phyloP scores from a whole-genome alignment of 2,113 vertebrate species.

The Pelusios castaneus region DNA sequence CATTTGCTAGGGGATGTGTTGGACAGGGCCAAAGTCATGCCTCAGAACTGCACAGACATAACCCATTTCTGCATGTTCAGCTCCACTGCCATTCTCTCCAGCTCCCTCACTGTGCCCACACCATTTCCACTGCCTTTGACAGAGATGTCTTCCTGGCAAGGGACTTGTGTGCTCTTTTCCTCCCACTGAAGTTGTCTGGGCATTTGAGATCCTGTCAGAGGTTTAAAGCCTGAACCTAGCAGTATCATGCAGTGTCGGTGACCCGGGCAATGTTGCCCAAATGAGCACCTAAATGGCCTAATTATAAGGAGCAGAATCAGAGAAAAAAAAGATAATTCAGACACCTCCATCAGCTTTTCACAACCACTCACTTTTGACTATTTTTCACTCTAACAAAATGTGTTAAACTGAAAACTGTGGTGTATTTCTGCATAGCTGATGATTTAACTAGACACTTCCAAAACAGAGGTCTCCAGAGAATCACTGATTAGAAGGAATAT shows the following conservation, averaged over 20 bases:
- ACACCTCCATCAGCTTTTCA: not conserved
- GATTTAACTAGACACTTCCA: not conserved
- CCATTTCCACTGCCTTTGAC: not conserved
- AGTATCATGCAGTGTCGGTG: not conserved
- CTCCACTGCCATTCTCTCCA: not conserved
- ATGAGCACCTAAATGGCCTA: not conserved
- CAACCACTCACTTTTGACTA: not conserved
- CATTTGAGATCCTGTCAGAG: not conserved
- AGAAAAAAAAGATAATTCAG: not conserved
- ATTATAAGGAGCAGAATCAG: not conserved
- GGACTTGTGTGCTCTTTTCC: not conserved
- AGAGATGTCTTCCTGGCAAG: not conserved
- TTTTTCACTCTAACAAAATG: not conserved
- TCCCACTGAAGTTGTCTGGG: not conserved
- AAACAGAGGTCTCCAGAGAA: not conserved
- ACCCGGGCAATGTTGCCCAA: no score
- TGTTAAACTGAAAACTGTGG: not conserved
- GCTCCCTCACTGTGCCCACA: not conserved
- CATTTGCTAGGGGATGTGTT: not conserved
- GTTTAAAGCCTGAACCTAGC: not conserved
- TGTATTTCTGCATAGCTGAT: not conserved
- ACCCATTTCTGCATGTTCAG: not conserved
- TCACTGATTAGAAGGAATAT: not conserved
- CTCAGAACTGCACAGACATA: not conserved
- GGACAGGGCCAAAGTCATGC: not conserved